phyloP scores from a whole-genome alignment of 2,888 invertebrate genomes.

The Chouioia cunea region DNA sequence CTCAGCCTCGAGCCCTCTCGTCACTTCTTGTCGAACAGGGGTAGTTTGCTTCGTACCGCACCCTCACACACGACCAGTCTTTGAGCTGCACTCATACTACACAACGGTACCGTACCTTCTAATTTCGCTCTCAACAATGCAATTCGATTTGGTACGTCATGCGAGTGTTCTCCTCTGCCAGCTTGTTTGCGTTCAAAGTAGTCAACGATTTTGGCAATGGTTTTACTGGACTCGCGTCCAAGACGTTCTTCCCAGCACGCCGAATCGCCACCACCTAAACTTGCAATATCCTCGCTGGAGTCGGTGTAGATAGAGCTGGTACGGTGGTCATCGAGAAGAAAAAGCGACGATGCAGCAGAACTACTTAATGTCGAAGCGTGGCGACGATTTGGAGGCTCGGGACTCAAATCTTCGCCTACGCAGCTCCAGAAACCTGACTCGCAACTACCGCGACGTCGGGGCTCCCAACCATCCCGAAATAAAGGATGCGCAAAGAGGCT shows the following conservation, averaged over 20 bases:
- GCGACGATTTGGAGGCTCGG: slow-evolving; percentile 65
- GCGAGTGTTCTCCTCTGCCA: slow-evolving; percentile 59
- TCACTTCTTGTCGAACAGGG: slow-evolving; percentile 84
- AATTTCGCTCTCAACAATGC: slow-evolving; percentile 63
- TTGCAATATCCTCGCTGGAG: slow-evolving; percentile 88
- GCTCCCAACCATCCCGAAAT: slow-evolving; percentile 68
- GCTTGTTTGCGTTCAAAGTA: slow-evolving; percentile 80
- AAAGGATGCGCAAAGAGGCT: slow-evolving; percentile 75
- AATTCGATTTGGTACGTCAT: slow-evolving; percentile 61
- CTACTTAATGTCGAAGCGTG: slow-evolving; percentile 69
- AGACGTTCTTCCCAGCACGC: slow-evolving; percentile 78
- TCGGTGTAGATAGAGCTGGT: slow-evolving; percentile 89
- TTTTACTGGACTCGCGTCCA: slow-evolving; percentile 67
- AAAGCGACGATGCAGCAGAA: slow-evolving; percentile 71
- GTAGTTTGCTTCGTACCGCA: slow-evolving; percentile 87
- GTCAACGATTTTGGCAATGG: slow-evolving; percentile 86
- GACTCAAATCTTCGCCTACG: slow-evolving; percentile 81
- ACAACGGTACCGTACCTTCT: slow-evolving; percentile 67
- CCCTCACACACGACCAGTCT: slow-evolving; percentile 86
- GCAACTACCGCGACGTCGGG: slow-evolving; percentile 85
- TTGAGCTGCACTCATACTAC: slow-evolving; percentile 72
- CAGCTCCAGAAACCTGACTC: slow-evolving; percentile 93
- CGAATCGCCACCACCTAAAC: slow-evolving; percentile 82
- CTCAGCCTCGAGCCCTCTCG: slow-evolving; percentile 38
- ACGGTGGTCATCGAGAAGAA: slow-evolving; percentile 75